phyloP scores from a whole-genome alignment of 1,140 invertebrate species.

The Sweltsa coloradensis region DNA sequence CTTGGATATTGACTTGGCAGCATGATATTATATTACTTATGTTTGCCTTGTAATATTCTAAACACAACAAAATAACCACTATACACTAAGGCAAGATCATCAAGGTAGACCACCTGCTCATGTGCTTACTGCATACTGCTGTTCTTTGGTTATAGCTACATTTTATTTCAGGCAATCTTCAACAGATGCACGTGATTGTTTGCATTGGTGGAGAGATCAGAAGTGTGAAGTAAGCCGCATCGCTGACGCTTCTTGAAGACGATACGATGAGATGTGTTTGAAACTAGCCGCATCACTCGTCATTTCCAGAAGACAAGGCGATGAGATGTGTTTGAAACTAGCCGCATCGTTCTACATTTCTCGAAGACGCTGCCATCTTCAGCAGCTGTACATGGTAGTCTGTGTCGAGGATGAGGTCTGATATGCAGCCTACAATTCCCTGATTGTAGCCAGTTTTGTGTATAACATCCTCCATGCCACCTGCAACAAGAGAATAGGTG shows the following conservation, averaged over 20 bases:
- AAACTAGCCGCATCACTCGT: neutral
- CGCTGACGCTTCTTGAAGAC: neutral
- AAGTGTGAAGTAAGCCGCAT: neutral
- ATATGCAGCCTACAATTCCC: constrained; percentile 68
- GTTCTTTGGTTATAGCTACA: too few species aligned
- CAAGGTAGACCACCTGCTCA: too few species aligned
- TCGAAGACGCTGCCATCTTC: constrained; percentile 40
- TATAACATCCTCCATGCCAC: constrained; percentile 60
- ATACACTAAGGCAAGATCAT: too few species aligned
- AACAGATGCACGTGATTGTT: neutral
- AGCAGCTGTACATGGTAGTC: constrained; percentile 55
- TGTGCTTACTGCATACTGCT: too few species aligned
- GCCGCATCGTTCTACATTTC: constrained; percentile 32
- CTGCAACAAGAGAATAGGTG: constrained; percentile 38
- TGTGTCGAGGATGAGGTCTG: constrained; percentile 63
- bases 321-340: constrained; percentile 6
- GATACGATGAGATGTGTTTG: neutral
- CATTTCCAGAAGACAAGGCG: neutral
- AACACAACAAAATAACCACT: too few species aligned
- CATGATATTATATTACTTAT: too few species aligned
- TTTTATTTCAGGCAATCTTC: constrained; percentile 1
- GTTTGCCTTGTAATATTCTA: too few species aligned
- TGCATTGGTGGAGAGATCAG: neutral
- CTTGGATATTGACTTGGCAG: too few species aligned
- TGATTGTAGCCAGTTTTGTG: constrained; percentile 53